Evolutionary conservation across 2,797 vertebrate species (phyloP), one percentile per base, ranked within the genome.

Genomic region (Trachurus trachurus): DNA sequence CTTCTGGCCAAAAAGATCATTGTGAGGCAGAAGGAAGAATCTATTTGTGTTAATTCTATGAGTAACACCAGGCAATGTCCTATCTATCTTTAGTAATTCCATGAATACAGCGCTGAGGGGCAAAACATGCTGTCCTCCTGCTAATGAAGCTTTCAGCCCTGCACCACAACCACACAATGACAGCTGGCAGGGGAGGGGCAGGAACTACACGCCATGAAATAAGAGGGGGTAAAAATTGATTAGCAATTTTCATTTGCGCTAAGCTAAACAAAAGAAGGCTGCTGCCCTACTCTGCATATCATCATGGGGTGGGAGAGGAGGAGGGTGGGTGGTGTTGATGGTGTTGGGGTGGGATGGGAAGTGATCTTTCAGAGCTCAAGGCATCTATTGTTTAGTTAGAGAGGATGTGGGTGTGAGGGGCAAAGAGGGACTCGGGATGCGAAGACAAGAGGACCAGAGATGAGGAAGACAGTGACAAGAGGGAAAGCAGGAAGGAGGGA

Each of bases 91-190:
- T 88, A 90, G 90, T 88, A 85, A 88, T 90, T 91, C 84, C 78
- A 86, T 88, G 92, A 92, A 91, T 85, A 87, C 89, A 96, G 96
- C 91, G 96, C 97, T 97, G 95, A 96, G 93, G 96, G 97, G 97
- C 95, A 95, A 97, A 94, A 96, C 96, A 95, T 96, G 96, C 95
- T 88, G 93, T 93, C 92, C 91, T 95, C 96, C 94, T 93, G 94
- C 95, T 97, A 97, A 98, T 97, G 96, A 97, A 97, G 96, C 97
- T 97, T 97, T 97, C 96, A 96, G 95, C 95, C 94, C 96, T 93
- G 96, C 95, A 94, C 96, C 96, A 96, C 96, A 97, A 97, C 97
- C 96, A 96, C 95, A 96, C 96, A 97, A 97, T 97, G 96, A 97
- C 96, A 96, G 96, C 97, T 97, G 96, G 96, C 95, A 95, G 96